Evolutionary conservation across 2,888 invertebrate genomes (phyloP).

Genomic region (Cheilosia vernalis): DNA sequence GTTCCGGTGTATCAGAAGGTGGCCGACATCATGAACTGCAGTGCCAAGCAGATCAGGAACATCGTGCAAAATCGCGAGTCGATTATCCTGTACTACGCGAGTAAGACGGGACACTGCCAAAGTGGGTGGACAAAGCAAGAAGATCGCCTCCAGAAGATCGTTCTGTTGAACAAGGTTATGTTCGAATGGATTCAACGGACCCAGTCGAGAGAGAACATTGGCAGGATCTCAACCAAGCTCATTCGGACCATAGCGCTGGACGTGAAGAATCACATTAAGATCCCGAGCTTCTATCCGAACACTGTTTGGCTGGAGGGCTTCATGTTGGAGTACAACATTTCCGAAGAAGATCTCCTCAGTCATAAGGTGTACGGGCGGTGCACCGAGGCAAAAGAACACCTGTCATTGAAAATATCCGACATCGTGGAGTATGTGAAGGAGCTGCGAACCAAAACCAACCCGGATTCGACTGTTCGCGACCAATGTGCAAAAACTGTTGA

Average conservation of each 20-base stretch:
- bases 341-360: slow-evolving; percentile 73
- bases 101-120: slow-evolving; percentile 56
- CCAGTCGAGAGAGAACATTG: slow-evolving; percentile 77
- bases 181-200: slow-evolving; percentile 81
- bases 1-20: slow-evolving; percentile 81
- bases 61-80: slow-evolving; percentile 80
- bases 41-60: slow-evolving; percentile 82
- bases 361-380: slow-evolving; percentile 71
- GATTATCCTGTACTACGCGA: slow-evolving; percentile 80
- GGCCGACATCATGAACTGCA: slow-evolving; percentile 81
- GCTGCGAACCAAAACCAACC: slow-evolving; percentile 1
- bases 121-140: slow-evolving; percentile 47
- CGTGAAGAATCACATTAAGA: slow-evolving; percentile 77
- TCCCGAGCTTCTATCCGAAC: slow-evolving; percentile 78
- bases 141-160: slow-evolving; percentile 78
- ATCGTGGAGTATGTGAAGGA: slow-evolving; percentile 76
- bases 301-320: slow-evolving; percentile 78
- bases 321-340: slow-evolving; percentile 75
- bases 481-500: neutral
- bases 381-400: slow-evolving; percentile 71
- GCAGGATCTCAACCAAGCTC: slow-evolving; percentile 61
- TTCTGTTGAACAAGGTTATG: slow-evolving; percentile 80
- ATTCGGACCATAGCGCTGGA: slow-evolving; percentile 76
- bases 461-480: slow-evolving; percentile 8
- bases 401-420: slow-evolving; percentile 77